These are phyloP conservation scores for Phyllotreta cruciferae DNA, from an alignment of 2,888 invertebrate genomes.

Conservation along the genomic window DNA sequence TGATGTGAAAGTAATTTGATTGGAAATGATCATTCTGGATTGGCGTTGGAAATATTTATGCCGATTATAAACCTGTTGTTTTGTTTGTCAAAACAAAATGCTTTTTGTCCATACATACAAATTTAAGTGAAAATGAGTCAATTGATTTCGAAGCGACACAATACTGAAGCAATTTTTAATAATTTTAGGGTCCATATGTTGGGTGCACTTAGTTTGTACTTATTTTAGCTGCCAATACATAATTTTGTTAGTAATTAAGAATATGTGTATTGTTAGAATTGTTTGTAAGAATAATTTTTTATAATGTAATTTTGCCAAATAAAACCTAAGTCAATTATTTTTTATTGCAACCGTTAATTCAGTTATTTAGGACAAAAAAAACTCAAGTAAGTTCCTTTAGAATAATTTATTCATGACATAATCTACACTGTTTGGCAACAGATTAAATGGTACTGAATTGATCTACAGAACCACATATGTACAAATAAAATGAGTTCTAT, in stretches of 20 bases:
- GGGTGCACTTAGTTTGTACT: conserved; percentile 33
- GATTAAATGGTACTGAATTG: conserved; percentile 35
- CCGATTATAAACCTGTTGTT: conserved; percentile 14
- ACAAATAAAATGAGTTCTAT: conserved; percentile 33
- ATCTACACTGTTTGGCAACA: conserved; percentile 42
- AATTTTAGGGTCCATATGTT: conserved; percentile 48
- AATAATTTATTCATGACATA: conserved; percentile 40
- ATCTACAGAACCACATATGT: conserved; percentile 27
- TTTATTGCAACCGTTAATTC: too few species aligned
- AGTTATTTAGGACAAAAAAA: background rate
- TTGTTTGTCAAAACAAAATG: conserved; percentile 17
- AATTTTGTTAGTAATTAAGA: conserved; percentile 32
- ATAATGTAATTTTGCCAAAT: conserved; percentile 54
- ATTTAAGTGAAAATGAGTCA: conserved; percentile 22
- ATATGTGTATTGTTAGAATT: conserved; percentile 38
- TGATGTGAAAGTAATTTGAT: background rate
- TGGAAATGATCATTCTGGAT: background rate
- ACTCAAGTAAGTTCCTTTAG: conserved; percentile 8
- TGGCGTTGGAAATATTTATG: conserved; percentile 5
- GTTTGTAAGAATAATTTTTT: conserved; percentile 47
- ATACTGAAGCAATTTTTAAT: conserved; percentile 37
- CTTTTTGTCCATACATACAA: conserved; percentile 31
- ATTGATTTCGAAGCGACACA: conserved; percentile 35
- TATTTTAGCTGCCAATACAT: conserved; percentile 34
- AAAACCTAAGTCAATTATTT: conserved; percentile 53